Conservation (phyloP, 2,797 vertebrate genomes). For the Harpagifer antarcticus region DNA sequence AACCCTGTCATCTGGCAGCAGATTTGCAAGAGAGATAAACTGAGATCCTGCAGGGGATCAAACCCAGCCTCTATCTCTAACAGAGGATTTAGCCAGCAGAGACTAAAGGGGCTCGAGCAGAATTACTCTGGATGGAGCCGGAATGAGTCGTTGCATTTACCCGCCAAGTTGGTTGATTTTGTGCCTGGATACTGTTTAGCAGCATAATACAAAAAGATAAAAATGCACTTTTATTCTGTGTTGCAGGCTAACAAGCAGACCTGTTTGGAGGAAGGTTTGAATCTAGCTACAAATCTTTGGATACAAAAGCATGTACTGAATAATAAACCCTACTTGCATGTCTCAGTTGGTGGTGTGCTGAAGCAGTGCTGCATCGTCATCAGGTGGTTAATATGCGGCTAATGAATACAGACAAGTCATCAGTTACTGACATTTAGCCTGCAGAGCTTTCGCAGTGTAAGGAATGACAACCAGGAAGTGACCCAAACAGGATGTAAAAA, state of each 20-base stretch:
- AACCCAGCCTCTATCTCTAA: conserved; percentile 81
- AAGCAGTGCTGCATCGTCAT: background rate
- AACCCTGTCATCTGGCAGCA: conserved; percentile 83
- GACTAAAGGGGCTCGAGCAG: conserved; percentile 77
- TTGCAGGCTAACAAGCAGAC: conserved; percentile 55
- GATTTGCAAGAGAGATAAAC: conserved; percentile 87
- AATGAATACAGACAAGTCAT: background rate
- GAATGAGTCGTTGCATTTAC: conserved; percentile 77
- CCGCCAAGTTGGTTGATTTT: conserved; percentile 70
- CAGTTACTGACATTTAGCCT: background rate
- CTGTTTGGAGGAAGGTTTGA: conserved; percentile 17
- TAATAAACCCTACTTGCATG: conserved; percentile 3
- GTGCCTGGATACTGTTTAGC: conserved; percentile 70
- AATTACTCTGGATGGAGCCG: conserved; percentile 78
- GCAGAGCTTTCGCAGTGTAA: background rate
- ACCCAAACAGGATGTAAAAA: background rate
- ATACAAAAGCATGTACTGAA: conserved; percentile 7
- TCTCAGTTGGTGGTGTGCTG: conserved; percentile 1
- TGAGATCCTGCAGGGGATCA: conserved; percentile 84
- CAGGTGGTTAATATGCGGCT: background rate
- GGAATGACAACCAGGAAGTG: conserved; percentile 11
- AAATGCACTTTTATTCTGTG: conserved; percentile 54
- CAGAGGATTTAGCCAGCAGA: conserved; percentile 84
- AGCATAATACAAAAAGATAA: conserved; percentile 64
- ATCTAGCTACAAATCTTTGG: conserved; percentile 20